A percentile compares a stretch with the other conserved stretches of the same genome.
These are phyloP conservation scores for Malaclemys terrapin DNA, from an alignment of 2,113 vertebrate genomes.

Conservation along the genomic window DNA sequence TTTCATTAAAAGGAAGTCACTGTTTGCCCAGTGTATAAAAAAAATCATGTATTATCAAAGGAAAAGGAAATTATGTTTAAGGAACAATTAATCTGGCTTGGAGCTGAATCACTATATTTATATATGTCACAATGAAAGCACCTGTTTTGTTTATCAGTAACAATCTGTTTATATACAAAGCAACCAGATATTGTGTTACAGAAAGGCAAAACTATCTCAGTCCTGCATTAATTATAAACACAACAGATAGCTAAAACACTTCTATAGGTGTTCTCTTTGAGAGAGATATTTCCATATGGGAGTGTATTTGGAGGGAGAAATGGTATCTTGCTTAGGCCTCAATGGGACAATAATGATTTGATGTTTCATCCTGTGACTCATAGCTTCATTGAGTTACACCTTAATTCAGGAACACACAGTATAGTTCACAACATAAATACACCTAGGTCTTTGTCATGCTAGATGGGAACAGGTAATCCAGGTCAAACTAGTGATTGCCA, in stretches of 20 bases:
- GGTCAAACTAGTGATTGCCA: not conserved
- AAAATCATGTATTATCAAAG: not conserved
- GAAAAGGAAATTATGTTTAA: not conserved
- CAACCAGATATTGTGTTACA: not conserved
- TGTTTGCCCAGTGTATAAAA: not conserved
- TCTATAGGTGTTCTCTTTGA: not conserved
- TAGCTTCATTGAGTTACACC: not conserved
- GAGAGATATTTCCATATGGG: not conserved
- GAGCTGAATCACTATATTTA: accelerated
- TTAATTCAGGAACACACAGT: not conserved
- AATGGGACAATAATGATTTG: not conserved
- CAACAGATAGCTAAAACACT: not conserved
- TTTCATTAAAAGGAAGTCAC: not conserved
- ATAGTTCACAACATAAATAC: not conserved
- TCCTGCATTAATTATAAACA: not conserved
- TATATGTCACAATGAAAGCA: not conserved
- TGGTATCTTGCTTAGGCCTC: not conserved
- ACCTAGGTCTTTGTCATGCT: not conserved
- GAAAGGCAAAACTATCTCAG: not conserved
- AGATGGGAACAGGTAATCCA: not conserved
- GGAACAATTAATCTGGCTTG: not conserved
- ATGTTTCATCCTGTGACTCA: not conserved
- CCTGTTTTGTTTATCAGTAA: not conserved
- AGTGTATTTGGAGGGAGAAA: not conserved
- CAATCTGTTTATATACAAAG: not conserved